Evolutionary conservation across 2,797 vertebrate genomes (phyloP), one percentile per base, ranked within the genome.

Genomic region (Urophycis tenuis): DNA sequence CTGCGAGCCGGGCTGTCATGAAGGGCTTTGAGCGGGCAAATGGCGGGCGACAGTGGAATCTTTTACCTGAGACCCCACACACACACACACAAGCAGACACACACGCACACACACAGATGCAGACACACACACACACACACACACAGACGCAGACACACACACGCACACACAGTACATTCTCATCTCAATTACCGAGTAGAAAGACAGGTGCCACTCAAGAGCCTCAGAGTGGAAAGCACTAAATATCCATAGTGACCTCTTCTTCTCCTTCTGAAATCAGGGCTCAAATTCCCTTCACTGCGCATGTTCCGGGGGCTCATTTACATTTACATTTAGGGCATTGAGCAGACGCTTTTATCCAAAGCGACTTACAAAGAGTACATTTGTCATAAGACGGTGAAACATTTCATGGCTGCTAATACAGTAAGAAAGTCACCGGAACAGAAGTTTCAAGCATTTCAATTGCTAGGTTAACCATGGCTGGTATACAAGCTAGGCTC

Each of bases 1-100:
- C 14, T 41, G 39, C 39, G 14, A 15, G 39, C 39, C 4, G 39
- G 15, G 11, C 39, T 41, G 39, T 41, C 39, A 41, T 41, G 11
- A 14, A 2, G 39, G 0, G 11, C 15, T 41, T 41, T 41, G 81
- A 72, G 86, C 79, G 78, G 78, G 39, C 74, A 74, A 79, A 85
- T 71, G 79, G 73, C 81, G 78, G 79, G 80, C 73, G 64, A 82
- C 77, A 74, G 79, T 53, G 84, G 85, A 84, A 83, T 81, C 32
- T 82, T 77, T 77, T 87, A 88, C 86, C 82, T 82, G 81, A 84
- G 53, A 60, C 22, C n/a, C n/a, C 30, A 19, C 72, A 29, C 35
- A 33, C 69, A 60, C 67, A 19, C 73, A 45, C 35, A 53, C 30
- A 25, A 70, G 74, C 80, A 74, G 0, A n/a, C n/a, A n/a, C n/a